A percentile compares a stretch with the other conserved stretches of the same genome.
Evolutionary conservation across 2,113 vertebrate genomes (phyloP).

Genomic region (Dolichallabes microphthalmus): DNA sequence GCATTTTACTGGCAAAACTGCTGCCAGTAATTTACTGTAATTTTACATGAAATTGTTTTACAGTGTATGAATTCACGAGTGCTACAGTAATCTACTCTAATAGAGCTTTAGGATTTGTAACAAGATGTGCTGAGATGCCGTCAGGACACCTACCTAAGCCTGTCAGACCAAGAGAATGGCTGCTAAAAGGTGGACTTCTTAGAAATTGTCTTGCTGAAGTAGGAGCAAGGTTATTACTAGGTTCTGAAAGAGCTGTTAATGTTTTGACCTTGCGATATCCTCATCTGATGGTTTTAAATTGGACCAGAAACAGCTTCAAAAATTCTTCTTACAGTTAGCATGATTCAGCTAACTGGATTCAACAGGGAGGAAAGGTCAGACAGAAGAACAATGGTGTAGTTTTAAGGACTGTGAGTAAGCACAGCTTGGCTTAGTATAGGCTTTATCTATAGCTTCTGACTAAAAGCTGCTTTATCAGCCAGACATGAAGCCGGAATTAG

Average conservation of each 20-base stretch:
- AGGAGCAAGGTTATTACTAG: neutral
- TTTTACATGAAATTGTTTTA: no score
- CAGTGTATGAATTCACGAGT: neutral
- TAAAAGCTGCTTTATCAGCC: neutral
- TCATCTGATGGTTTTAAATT: neutral
- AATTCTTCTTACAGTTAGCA: neutral
- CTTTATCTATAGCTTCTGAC: conserved; percentile 2
- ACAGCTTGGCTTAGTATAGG: neutral
- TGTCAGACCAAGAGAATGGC: conserved; percentile 13
- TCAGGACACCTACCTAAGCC: neutral
- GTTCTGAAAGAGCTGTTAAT: conserved; percentile 3
- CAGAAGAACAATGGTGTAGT: conserved; percentile 10
- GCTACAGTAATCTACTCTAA: conserved; percentile 18
- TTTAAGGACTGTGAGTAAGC: conserved; percentile 1
- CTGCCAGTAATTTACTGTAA: no score
- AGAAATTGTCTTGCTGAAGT: neutral
- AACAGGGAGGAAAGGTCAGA: neutral
- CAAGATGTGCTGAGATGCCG: conserved; percentile 1
- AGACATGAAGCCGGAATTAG: conserved; percentile 1
- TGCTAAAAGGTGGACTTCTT: neutral
- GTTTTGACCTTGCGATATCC: conserved; percentile 11
- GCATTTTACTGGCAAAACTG: no score
- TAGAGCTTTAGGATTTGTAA: neutral
- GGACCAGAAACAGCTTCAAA: conserved; percentile 10
- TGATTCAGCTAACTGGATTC: neutral